phyloP scores from a whole-genome alignment of 1,140 invertebrate genomes.

The Helicoverpa armigera region DNA sequence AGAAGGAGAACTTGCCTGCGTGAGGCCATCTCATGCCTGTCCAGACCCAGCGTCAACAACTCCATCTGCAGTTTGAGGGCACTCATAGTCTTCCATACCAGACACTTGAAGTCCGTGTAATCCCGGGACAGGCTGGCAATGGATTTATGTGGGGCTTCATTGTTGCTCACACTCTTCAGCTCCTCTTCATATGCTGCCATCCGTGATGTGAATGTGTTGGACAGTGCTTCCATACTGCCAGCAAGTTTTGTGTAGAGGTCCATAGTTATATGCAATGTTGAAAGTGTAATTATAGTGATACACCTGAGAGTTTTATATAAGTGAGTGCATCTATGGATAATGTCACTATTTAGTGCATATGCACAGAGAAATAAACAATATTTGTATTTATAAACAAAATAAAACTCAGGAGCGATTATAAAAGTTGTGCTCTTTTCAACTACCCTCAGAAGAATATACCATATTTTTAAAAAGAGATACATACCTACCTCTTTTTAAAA shows the following conservation, averaged over 20 bases:
- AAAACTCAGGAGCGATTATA: background rate
- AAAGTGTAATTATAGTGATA: too few species aligned
- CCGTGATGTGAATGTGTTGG: background rate
- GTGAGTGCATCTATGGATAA: background rate
- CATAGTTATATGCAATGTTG: background rate
- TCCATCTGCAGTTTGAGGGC: background rate
- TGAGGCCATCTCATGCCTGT: constrained; percentile 15
- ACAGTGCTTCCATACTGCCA: background rate
- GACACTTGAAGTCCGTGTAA: background rate
- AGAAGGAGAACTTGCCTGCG: background rate
- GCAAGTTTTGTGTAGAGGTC: background rate
- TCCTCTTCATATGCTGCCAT: background rate
- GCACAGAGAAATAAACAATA: background rate
- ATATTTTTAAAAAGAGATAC: too few species aligned
- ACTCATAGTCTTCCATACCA: background rate
- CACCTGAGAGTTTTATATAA: background rate
- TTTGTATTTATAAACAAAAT: background rate
- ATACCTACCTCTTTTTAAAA: too few species aligned
- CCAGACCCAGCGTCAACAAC: background rate
- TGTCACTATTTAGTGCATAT: background rate
- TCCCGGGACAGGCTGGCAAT: constrained; percentile 13
- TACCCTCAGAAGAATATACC: background rate
- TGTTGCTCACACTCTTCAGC: background rate
- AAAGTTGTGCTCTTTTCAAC: background rate
- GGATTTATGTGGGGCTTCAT: background rate